A percentile compares a stretch with the other conserved stretches of the same genome.
These are phyloP conservation scores for Anthophora plumipes DNA, from an alignment of 2,888 invertebrate species.

Conservation along the genomic window DNA sequence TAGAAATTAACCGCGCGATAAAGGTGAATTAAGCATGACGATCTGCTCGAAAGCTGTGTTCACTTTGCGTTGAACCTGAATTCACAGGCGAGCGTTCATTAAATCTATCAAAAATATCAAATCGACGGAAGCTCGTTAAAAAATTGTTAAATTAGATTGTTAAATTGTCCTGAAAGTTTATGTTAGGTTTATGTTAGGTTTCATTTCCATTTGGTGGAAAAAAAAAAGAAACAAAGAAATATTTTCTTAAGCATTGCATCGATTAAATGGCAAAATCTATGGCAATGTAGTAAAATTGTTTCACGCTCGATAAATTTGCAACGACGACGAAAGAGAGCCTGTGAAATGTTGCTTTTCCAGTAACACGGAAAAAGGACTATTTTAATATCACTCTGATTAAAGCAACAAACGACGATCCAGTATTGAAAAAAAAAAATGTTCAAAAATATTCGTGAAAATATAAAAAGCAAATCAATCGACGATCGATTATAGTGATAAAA, in stretches of 20 bases:
- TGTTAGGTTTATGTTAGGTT: too few relatives aligned
- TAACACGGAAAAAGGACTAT: not conserved
- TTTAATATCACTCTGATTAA: not conserved
- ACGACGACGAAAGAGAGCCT: not conserved
- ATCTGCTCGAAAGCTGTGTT: not conserved
- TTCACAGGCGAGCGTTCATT: not conserved
- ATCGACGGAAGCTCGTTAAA: too few relatives aligned
- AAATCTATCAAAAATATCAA: too few relatives aligned
- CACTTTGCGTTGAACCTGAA: not conserved
- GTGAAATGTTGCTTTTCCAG: constrained; percentile 17
- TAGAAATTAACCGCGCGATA: constrained; percentile 2
- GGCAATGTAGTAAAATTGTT: not conserved
- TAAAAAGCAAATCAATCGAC: not conserved
- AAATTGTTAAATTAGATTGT: too few relatives aligned
- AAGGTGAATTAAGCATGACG: not conserved
- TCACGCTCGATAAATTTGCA: constrained; percentile 13
- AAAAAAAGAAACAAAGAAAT: too few relatives aligned
- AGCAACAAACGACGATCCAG: not conserved
- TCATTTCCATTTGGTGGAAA: too few relatives aligned
- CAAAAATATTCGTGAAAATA: not conserved
- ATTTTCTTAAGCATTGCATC: too few relatives aligned
- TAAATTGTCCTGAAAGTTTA: too few relatives aligned
- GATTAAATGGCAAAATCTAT: too few relatives aligned
- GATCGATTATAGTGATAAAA: not conserved
- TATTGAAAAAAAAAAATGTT: not conserved